Conservation (phyloP, 2,888 invertebrate species). For the Drosophila siamana region DNA sequence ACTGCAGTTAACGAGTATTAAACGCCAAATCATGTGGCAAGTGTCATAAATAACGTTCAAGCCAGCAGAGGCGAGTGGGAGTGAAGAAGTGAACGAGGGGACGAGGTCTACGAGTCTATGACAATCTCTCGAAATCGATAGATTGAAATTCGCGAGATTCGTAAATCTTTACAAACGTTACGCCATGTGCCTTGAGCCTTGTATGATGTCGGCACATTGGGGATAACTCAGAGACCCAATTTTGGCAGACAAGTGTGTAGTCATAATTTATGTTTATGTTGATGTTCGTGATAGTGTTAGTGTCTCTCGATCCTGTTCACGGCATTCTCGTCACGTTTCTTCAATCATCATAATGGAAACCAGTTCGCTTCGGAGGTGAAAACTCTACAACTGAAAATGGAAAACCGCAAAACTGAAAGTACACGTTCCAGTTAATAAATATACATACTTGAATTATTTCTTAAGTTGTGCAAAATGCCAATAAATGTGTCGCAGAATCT, state of each 20-base stretch:
- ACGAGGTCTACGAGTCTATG: not conserved
- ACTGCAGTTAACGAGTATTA: slow-evolving; percentile 40
- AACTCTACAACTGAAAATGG: slow-evolving; percentile 9
- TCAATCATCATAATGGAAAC: slow-evolving; percentile 23
- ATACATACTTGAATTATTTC: not conserved
- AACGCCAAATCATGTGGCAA: slow-evolving; percentile 60
- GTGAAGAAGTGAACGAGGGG: too few relatives aligned
- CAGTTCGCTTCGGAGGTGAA: slow-evolving; percentile 38
- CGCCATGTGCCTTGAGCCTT: slow-evolving; percentile 36
- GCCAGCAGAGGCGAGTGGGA: not conserved
- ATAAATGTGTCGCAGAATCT: not conserved
- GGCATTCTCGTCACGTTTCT: not conserved
- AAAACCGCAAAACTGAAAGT: slow-evolving; percentile 18
- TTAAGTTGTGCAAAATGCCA: not conserved
- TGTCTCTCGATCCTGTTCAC: slow-evolving; percentile 8
- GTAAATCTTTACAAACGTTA: slow-evolving; percentile 43
- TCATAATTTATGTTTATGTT: slow-evolving; percentile 55
- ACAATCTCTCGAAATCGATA: slow-evolving; percentile 17
- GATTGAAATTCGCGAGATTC: slow-evolving; percentile 26
- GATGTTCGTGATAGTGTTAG: slow-evolving; percentile 38
- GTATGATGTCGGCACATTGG: slow-evolving; percentile 49
- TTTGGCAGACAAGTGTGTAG: slow-evolving; percentile 45
- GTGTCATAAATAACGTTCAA: slow-evolving; percentile 69
- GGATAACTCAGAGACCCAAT: slow-evolving; percentile 25
- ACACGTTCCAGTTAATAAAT: not conserved